Percentiles rank a stretch among this genome's conserved stretches.
Evolutionary conservation across 2,797 vertebrate species (phyloP).

Genomic region (Anniella stebbinsi): DNA sequence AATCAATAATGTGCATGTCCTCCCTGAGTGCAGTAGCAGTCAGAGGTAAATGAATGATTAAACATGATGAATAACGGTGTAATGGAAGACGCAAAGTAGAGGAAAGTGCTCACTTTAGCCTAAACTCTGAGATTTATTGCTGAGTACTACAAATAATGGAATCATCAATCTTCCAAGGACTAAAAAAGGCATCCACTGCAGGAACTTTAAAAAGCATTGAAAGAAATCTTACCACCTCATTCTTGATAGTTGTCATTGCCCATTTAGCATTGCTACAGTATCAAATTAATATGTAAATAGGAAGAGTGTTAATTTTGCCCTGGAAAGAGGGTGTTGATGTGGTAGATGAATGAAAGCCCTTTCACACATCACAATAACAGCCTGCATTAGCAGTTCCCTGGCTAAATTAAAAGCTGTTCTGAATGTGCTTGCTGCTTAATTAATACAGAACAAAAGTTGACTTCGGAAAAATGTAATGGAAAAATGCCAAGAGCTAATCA

Average conservation of each 20-base stretch:
- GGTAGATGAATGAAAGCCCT: background rate
- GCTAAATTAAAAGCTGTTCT: conserved; percentile 4
- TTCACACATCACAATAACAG: conserved; percentile 3
- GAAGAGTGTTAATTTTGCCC: background rate
- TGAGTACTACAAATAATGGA: conserved; percentile 79
- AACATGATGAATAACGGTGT: conserved; percentile 79
- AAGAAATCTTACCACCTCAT: conserved; percentile 42
- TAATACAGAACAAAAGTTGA: background rate
- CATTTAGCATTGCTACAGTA: background rate
- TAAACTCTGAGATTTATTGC: conserved; percentile 79
- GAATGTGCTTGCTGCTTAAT: background rate
- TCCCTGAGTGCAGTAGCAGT: conserved; percentile 63
- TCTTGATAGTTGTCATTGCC: conserved; percentile 11
- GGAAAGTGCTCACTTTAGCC: conserved; percentile 73
- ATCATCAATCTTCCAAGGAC: conserved; percentile 80
- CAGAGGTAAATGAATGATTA: conserved; percentile 79
- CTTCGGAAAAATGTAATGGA: conserved; percentile 8
- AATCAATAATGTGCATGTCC: conserved; percentile 66
- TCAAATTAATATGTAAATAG: conserved; percentile 18
- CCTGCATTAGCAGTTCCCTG: background rate
- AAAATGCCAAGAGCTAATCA: background rate
- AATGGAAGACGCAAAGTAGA: conserved; percentile 70
- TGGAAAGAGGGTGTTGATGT: conserved; percentile 25
- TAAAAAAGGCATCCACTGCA: conserved; percentile 58
- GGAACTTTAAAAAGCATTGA: conserved; percentile 58